Conservation (phyloP, 2,888 invertebrate genomes). For the Troides oblongomaculatus region DNA sequence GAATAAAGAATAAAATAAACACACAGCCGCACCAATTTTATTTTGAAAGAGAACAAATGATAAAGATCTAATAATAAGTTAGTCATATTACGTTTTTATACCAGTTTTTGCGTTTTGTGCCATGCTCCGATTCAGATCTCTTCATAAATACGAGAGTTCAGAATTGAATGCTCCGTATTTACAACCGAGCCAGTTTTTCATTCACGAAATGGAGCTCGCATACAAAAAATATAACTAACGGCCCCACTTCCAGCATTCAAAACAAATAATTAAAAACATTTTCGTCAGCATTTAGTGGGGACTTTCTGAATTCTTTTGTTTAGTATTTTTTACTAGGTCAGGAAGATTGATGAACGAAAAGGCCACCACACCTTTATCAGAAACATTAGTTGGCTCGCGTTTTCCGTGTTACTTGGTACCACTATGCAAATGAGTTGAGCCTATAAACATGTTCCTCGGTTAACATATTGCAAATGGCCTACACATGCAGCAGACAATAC, state of each 20-base stretch:
- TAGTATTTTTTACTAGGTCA: neutral
- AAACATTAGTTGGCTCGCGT: constrained; percentile 9
- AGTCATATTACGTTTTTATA: too few relatives aligned
- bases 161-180: constrained; percentile 27
- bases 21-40: too few relatives aligned
- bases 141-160: constrained; percentile 27
- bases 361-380: constrained; percentile 13
- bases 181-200: constrained; percentile 19
- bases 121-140: constrained; percentile 9
- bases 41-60: too few relatives aligned
- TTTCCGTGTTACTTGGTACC: constrained; percentile 11
- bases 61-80: too few relatives aligned
- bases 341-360: constrained; percentile 5
- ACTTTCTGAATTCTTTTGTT: constrained; percentile 4
- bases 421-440: constrained; percentile 24
- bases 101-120: too few relatives aligned
- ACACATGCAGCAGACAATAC: too few relatives aligned
- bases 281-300: constrained; percentile 15
- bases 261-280: constrained; percentile 19
- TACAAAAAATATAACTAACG: constrained; percentile 17
- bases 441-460: constrained; percentile 15
- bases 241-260: neutral
- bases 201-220: constrained; percentile 12
- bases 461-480: too few relatives aligned
- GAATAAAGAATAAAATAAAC: too few relatives aligned